Evolutionary conservation across 2,797 vertebrate genomes (phyloP).

Genomic region (Falco rusticolus): DNA sequence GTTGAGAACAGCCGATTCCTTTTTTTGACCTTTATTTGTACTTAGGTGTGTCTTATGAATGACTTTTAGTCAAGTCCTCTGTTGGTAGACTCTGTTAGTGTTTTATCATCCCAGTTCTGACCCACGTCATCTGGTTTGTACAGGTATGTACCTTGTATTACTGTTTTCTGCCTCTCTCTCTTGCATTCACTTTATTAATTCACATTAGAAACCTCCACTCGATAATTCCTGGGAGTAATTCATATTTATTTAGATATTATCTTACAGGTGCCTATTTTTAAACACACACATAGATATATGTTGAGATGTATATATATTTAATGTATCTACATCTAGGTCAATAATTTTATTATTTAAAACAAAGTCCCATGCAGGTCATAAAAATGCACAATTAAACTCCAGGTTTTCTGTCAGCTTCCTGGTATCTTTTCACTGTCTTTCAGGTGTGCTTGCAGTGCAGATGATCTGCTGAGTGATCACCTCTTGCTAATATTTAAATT

Average conservation of each 20-base stretch:
- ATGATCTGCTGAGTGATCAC: not conserved
- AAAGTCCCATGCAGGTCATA: not conserved
- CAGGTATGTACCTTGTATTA: not conserved
- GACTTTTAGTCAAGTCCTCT: not conserved
- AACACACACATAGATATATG: not conserved
- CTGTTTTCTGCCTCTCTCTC: not conserved
- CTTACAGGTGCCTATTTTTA: not conserved
- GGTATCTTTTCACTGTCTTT: not conserved
- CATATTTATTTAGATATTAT: not conserved
- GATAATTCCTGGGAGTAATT: not conserved
- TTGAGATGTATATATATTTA: not conserved
- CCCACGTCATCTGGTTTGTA: rapidly evolving
- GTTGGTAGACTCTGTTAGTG: not conserved
- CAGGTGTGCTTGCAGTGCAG: not conserved
- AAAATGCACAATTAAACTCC: not conserved
- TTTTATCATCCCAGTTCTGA: not conserved
- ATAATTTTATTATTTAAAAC: not conserved
- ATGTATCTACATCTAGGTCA: not conserved
- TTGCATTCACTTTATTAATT: not conserved
- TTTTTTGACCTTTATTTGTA: not conserved
- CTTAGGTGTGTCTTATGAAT: not conserved
- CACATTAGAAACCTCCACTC: not conserved
- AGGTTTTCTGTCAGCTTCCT: not conserved
- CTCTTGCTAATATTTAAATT: not conserved
- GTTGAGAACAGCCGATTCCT: not conserved